Evolutionary conservation across 2,797 vertebrate genomes (phyloP).

Genomic region (Vireo griseus): DNA sequence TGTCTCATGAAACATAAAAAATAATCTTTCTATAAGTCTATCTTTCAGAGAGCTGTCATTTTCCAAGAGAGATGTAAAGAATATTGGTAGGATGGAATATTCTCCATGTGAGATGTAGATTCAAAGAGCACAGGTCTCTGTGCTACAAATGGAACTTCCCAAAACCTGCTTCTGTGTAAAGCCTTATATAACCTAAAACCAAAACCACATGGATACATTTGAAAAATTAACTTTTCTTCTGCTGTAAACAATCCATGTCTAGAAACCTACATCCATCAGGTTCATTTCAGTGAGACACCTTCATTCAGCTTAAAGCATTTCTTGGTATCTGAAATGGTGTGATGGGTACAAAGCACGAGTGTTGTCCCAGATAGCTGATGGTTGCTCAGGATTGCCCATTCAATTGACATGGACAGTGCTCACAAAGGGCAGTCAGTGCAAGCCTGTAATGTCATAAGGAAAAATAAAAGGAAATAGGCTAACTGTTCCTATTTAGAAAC

Average conservation of each 20-base stretch:
- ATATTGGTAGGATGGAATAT: slow-evolving; percentile 56
- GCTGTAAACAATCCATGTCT: background rate
- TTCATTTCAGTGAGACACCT: background rate
- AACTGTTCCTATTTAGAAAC: background rate
- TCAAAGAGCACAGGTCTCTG: slow-evolving; percentile 77
- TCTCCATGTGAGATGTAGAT: slow-evolving; percentile 63
- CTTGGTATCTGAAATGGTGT: background rate
- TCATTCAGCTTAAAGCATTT: background rate
- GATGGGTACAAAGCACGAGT: background rate
- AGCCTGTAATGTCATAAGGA: background rate
- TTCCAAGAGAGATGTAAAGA: slow-evolving; percentile 70
- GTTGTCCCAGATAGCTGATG: background rate
- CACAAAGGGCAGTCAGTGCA: background rate
- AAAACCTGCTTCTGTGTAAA: slow-evolving; percentile 72
- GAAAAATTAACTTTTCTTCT: background rate
- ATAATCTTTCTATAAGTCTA: background rate
- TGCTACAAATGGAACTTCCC: slow-evolving; percentile 73
- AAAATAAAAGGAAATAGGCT: background rate
- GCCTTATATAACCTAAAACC: slow-evolving; percentile 71
- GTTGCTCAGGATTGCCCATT: background rate
- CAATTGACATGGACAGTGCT: background rate
- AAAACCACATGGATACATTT: background rate
- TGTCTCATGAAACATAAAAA: background rate
- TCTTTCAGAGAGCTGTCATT: slow-evolving; percentile 75
- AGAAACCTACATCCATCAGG: background rate